These are phyloP conservation scores for Globicephala melas DNA, from an alignment of 2,113 vertebrate species.

Conservation along the genomic window DNA sequence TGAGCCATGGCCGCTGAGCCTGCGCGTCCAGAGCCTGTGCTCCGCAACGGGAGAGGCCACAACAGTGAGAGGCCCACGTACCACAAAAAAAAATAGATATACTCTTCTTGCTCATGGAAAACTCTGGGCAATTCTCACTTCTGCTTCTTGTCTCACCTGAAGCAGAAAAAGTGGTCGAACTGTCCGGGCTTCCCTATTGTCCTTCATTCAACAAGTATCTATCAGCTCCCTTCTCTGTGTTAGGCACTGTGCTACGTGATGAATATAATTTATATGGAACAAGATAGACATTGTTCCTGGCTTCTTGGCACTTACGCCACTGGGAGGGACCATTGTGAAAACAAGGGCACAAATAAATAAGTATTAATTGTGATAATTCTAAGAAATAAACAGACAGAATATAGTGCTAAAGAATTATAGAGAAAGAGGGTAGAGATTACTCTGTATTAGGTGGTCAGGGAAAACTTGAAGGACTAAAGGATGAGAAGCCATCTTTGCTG, in stretches of 20 bases:
- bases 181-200: rapidly evolving
- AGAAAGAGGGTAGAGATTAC: background rate
- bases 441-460: background rate
- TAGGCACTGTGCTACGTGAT: background rate
- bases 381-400: background rate
- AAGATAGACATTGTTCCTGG: background rate
- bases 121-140: background rate
- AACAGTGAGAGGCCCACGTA: no score
- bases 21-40: no score
- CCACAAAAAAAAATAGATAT: background rate
- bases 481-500: background rate
- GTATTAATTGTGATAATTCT: background rate
- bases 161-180: background rate
- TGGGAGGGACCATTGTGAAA: background rate
- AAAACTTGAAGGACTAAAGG: background rate
- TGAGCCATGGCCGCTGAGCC: no score
- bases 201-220: background rate
- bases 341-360: background rate
- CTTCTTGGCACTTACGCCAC: background rate
- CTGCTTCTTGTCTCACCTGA: background rate
- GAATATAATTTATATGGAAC: background rate
- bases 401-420: background rate
- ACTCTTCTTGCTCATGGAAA: background rate
- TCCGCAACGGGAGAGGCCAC: no score
- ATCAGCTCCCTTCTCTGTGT: background rate